phyloP scores from a whole-genome alignment of 2,113 vertebrate species.

The Falcunculus frontatus region DNA sequence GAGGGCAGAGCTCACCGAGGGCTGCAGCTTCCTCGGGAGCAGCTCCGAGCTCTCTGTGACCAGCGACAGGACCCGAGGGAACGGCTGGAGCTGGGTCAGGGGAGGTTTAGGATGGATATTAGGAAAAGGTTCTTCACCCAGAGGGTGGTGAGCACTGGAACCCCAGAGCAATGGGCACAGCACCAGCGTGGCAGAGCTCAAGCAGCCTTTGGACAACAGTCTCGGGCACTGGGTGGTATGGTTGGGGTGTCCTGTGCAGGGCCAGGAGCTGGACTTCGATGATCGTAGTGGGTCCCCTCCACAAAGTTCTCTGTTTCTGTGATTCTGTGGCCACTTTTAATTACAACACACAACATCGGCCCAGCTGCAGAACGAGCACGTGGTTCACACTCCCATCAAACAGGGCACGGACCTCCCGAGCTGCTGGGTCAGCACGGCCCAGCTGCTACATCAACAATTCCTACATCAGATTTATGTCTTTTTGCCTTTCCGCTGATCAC shows the following conservation, averaged over 20 bases:
- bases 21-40: neutral
- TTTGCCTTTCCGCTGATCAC: neutral
- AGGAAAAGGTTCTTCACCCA: neutral
- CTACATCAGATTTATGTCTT: neutral
- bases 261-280: neutral
- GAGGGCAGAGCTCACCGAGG: neutral
- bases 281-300: neutral
- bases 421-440: neutral
- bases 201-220: accelerated
- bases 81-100: neutral
- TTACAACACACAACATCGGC: neutral
- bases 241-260: neutral
- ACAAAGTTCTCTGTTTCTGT: neutral
- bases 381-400: neutral
- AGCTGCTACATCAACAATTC: neutral
- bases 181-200: neutral
- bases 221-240: neutral
- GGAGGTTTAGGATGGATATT: neutral
- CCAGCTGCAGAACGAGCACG: neutral
- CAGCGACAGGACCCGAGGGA: neutral
- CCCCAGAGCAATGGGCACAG: neutral
- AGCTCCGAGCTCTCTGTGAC: neutral
- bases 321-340: neutral
- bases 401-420: neutral
- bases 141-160: neutral